Conservation (phyloP, 23 tunicate genomes). For the Oikopleura vanhoeffeni region DNA sequence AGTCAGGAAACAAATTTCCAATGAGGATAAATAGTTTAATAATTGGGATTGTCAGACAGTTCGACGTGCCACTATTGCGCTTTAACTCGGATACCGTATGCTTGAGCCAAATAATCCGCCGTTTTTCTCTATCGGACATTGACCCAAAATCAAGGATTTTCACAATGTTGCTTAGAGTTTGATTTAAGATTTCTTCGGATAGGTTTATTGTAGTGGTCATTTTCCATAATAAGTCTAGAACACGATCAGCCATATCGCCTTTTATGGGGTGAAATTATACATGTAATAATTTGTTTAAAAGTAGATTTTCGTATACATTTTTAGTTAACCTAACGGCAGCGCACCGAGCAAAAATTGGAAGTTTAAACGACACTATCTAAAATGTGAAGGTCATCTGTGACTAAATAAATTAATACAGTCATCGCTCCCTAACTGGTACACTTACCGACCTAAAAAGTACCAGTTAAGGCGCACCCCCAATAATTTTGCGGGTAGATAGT, state of each 20-base stretch:
- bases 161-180: slow-evolving; percentile 14
- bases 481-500: too few species aligned
- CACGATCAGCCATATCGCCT: slow-evolving; percentile 20
- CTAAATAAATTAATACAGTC: too few species aligned
- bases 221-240: slow-evolving; percentile 22
- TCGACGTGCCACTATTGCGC: neutral
- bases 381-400: too few species aligned
- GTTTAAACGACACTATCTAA: too few species aligned
- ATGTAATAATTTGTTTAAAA: too few species aligned
- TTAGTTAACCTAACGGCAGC: too few species aligned
- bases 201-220: slow-evolving; percentile 18
- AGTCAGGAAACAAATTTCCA: slow-evolving; percentile 18
- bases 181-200: slow-evolving; percentile 22
- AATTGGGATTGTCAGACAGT: slow-evolving; percentile 19
- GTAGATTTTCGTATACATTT: too few species aligned
- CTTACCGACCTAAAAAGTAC: too few species aligned
- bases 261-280: too few species aligned
- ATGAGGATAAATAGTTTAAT: slow-evolving; percentile 22
- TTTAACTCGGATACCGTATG: slow-evolving; percentile 18
- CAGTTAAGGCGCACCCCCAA: too few species aligned
- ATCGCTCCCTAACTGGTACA: too few species aligned
- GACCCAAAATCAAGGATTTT: slow-evolving; percentile 26
- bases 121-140: slow-evolving; percentile 19
- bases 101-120: slow-evolving; percentile 17
- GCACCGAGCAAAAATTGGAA: too few species aligned